Conservation (phyloP, 2,797 vertebrate genomes). For the Thaleichthys pacificus region DNA sequence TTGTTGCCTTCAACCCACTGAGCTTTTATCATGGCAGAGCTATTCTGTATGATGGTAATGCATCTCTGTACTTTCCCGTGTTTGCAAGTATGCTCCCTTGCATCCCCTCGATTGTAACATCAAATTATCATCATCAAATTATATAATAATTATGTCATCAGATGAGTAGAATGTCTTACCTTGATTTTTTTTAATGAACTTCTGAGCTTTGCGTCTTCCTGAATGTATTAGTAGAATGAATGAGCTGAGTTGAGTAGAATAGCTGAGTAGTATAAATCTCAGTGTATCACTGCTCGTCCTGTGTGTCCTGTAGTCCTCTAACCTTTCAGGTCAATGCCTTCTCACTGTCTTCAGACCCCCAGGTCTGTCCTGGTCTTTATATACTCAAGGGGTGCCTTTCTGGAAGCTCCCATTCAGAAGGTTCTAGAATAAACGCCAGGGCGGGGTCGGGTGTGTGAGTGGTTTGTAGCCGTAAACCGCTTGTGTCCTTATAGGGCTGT, state of each 20-base stretch:
- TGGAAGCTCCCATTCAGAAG: constrained; percentile 74
- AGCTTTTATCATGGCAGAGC: background rate
- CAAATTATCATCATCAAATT: background rate
- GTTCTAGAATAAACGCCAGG: constrained; percentile 73
- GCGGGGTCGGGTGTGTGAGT: constrained; percentile 31
- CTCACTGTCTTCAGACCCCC: constrained; percentile 42
- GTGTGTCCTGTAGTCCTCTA: constrained; percentile 30
- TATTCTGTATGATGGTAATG: background rate
- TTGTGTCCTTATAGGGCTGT: constrained; percentile 77
- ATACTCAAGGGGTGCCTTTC: constrained; percentile 71
- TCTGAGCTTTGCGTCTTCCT: constrained; percentile 35
- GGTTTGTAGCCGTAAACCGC: constrained; percentile 60
- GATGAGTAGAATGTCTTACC: constrained; percentile 50
- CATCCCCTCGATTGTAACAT: background rate
- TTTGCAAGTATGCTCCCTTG: background rate
- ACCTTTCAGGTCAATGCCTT: constrained; percentile 36
- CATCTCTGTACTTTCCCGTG: background rate
- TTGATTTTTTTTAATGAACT: constrained; percentile 31
- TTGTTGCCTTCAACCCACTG: background rate
- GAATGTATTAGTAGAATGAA: constrained; percentile 29
- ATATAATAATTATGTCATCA: background rate
- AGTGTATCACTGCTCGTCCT: constrained; percentile 32
- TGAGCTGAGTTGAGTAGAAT: constrained; percentile 33
- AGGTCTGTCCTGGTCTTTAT: constrained; percentile 64
- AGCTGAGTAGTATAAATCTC: constrained; percentile 26